Evolutionary conservation across 2,888 invertebrate species (phyloP).

Genomic region (Microdon myrmicae): DNA sequence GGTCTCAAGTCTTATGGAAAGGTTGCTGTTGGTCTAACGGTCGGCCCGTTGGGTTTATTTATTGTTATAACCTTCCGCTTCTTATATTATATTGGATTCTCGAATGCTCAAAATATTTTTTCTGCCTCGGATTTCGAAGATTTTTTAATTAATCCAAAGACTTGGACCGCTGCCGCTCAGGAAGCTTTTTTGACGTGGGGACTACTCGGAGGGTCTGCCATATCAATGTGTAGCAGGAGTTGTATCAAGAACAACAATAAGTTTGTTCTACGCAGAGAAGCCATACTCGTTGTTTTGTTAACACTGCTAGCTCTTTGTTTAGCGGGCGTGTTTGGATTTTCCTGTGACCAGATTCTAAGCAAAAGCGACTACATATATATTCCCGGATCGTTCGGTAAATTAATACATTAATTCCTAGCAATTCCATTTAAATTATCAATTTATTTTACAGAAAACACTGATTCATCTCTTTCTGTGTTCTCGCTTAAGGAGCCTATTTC

Average conservation of each 20-base stretch:
- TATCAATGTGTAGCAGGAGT: slow-evolving; percentile 62
- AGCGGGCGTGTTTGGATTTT: slow-evolving; percentile 83
- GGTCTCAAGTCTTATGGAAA: slow-evolving; percentile 73
- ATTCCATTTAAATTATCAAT: slow-evolving; percentile 6
- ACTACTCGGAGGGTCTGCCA: slow-evolving; percentile 69
- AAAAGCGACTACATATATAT: slow-evolving; percentile 79
- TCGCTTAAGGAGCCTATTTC: slow-evolving; percentile 72
- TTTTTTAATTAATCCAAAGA: slow-evolving; percentile 83
- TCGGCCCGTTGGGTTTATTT: slow-evolving; percentile 80
- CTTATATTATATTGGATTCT: slow-evolving; percentile 59
- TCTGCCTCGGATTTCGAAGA: slow-evolving; percentile 85
- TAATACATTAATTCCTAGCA: not conserved
- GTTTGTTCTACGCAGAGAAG: slow-evolving; percentile 69
- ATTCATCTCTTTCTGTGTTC: slow-evolving; percentile 78
- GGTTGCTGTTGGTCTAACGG: slow-evolving; percentile 77
- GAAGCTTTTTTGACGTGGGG: slow-evolving; percentile 87
- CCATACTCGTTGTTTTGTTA: slow-evolving; percentile 75
- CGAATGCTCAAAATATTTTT: slow-evolving; percentile 73
- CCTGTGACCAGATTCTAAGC: slow-evolving; percentile 81
- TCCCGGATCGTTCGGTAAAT: slow-evolving; percentile 87
- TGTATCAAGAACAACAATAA: slow-evolving; percentile 57
- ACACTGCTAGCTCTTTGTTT: slow-evolving; percentile 81
- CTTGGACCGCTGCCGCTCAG: slow-evolving; percentile 90
- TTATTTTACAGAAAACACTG: slow-evolving; percentile 73
- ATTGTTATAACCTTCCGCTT: slow-evolving; percentile 60